Base-by-base conservation (phyloP, 1,140 invertebrate genomes). In the Calephelis nemesis region DNA sequence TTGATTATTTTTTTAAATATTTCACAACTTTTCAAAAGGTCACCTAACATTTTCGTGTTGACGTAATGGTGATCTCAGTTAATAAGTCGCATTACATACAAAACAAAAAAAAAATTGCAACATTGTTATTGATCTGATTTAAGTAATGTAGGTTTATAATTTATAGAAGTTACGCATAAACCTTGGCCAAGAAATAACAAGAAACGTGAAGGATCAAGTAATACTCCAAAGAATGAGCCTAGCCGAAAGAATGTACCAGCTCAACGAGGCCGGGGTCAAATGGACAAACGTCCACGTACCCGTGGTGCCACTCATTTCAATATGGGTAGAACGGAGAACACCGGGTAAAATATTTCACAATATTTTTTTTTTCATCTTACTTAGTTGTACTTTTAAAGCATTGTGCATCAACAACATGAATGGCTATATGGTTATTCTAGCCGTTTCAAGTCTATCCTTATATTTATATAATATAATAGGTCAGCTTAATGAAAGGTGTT, bases 251-350 rank as follows among this genome's bases (percentile, higher is more conserved):
- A 84, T 85, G 76, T 75, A 62, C 76, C 80, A 73, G 50, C 82
- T 63, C 81, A 82, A 64, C 77, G 83, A 65, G 87, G 83, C 48
- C 75, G 83, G 72, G 83, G 82, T 68, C 90, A 90, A 85, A 90
- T 93, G 91, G 96, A 96, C 89, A 96, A 96, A 92, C 94, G 96
- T 92, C 95, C 96, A 83, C 94, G 93, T 90, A 93, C 95, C 90
- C 94, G 95, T 88, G 94, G 95, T 91, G 80, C 92, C 80, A 90
- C 93, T 92, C 87, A 93, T 93, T 85, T 80, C 79, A 10, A 73
- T 85, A 85, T 93, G 92, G 81, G 93, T 95, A 85, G 95, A 95
- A 93, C 94, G 94, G 93, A 94, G 95, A 93, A 93, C 93, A 81
- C 95, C 95, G 90, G 95, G 95, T 94, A 67, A 65, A 13, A 45